Percentiles rank a stretch among this genome's conserved stretches.
Evolutionary conservation across 2,797 vertebrate genomes (phyloP).

Genomic region (Pseudopleuronectes americanus): DNA sequence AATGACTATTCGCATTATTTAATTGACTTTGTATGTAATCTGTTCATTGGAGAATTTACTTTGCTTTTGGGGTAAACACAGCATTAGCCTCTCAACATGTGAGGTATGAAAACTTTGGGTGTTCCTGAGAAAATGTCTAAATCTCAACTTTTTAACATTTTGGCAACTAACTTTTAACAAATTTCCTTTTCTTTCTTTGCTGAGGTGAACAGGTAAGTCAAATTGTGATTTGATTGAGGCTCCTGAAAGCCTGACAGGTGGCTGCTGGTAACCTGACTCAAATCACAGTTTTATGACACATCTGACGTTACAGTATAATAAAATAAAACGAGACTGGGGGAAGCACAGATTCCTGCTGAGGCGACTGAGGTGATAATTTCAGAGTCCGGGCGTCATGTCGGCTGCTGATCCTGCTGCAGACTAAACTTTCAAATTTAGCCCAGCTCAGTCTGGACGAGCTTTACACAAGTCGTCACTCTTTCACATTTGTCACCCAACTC

Average conservation of each 20-base stretch:
- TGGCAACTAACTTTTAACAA: neutral
- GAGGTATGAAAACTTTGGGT: neutral
- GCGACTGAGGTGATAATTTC: neutral
- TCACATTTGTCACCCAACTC: constrained; percentile 8
- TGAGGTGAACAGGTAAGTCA: too few species aligned
- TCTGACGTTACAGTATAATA: neutral
- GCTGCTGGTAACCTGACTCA: neutral
- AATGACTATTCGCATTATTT: too few species aligned
- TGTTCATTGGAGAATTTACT: too few species aligned
- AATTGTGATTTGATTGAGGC: neutral
- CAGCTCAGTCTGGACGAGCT: constrained; percentile 1
- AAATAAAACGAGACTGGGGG: neutral
- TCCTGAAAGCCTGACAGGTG: neutral
- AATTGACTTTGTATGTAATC: too few species aligned
- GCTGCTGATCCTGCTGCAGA: neutral
- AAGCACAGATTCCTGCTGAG: neutral
- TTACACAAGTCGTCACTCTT: constrained; percentile 2
- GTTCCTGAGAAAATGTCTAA: neutral
- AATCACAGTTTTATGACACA: constrained; percentile 2
- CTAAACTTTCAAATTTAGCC: neutral
- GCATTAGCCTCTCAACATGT: neutral
- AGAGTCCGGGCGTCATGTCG: neutral
- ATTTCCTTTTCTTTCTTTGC: too few species aligned
- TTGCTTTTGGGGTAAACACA: too few species aligned
- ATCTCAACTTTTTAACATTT: neutral